Evolutionary conservation across 2,797 vertebrate species (phyloP).

Genomic region (Psittacula echo): DNA sequence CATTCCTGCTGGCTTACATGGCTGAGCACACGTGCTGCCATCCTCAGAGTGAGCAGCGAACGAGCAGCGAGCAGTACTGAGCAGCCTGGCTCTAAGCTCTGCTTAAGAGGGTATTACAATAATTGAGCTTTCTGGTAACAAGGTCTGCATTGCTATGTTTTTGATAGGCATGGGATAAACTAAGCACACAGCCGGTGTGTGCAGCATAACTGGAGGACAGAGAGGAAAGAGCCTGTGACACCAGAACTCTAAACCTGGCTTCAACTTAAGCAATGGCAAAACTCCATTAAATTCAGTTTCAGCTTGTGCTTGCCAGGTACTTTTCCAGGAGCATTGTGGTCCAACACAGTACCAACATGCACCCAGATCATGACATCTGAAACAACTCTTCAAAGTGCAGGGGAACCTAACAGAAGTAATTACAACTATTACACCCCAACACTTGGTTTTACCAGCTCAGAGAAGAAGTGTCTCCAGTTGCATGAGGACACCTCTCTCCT

Average conservation of each 20-base stretch:
- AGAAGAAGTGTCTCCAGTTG: neutral
- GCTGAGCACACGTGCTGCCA: neutral
- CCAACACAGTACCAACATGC: neutral
- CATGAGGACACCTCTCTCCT: neutral
- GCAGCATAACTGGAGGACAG: neutral
- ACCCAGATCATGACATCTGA: neutral
- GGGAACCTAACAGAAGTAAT: neutral
- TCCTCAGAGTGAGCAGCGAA: neutral
- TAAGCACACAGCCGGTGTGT: neutral
- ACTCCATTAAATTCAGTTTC: neutral
- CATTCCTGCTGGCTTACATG: neutral
- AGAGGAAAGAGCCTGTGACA: neutral
- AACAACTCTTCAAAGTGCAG: neutral
- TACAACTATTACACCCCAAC: neutral
- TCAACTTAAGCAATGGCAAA: neutral
- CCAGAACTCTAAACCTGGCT: neutral
- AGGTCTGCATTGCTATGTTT: neutral
- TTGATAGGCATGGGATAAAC: slow-evolving; percentile 32
- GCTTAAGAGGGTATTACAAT: slow-evolving; percentile 10
- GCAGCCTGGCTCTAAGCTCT: slow-evolving; percentile 5
- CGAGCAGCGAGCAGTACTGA: neutral
- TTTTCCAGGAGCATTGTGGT: neutral
- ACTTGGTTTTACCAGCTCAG: neutral
- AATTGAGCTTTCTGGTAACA: slow-evolving; percentile 42
- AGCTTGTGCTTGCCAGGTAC: neutral